These are phyloP conservation scores for Garra rufa DNA, from an alignment of 2,113 vertebrate species.

Conservation along the genomic window DNA sequence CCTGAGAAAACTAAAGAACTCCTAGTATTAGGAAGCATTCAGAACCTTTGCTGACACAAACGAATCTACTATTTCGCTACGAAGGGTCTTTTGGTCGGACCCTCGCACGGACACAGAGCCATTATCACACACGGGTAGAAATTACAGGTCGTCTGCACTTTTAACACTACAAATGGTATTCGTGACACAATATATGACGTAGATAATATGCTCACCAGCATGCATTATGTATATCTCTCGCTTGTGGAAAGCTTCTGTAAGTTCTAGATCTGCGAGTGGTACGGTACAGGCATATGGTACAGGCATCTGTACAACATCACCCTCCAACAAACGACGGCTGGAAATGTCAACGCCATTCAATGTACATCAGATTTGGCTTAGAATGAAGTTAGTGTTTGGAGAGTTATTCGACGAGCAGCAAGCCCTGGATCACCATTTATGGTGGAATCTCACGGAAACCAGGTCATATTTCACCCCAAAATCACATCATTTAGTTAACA, in stretches of 20 bases:
- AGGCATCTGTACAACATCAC: slow-evolving; percentile 61
- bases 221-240: slow-evolving; percentile 72
- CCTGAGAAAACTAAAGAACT: slow-evolving; percentile 3
- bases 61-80: slow-evolving; percentile 61
- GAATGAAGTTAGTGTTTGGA: neutral
- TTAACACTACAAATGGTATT: slow-evolving; percentile 72
- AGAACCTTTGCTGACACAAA: slow-evolving; percentile 43
- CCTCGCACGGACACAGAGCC: slow-evolving; percentile 20
- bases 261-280: slow-evolving; percentile 54
- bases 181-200: slow-evolving; percentile 71
- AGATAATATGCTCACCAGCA: slow-evolving; percentile 79
- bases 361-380: neutral
- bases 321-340: slow-evolving; percentile 46
- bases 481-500: neutral
- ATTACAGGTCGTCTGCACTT: slow-evolving; percentile 62
- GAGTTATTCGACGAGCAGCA: neutral
- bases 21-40: neutral
- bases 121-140: slow-evolving; percentile 73
- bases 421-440: neutral
- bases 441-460: neutral
- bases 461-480: slow-evolving; percentile 1
- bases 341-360: no score
- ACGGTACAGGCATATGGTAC: neutral
- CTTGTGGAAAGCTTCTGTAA: slow-evolving; percentile 68
- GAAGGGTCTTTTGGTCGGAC: slow-evolving; percentile 39